phyloP scores from a whole-genome alignment of 1,140 invertebrate species.

The Steinernema khuongi region DNA sequence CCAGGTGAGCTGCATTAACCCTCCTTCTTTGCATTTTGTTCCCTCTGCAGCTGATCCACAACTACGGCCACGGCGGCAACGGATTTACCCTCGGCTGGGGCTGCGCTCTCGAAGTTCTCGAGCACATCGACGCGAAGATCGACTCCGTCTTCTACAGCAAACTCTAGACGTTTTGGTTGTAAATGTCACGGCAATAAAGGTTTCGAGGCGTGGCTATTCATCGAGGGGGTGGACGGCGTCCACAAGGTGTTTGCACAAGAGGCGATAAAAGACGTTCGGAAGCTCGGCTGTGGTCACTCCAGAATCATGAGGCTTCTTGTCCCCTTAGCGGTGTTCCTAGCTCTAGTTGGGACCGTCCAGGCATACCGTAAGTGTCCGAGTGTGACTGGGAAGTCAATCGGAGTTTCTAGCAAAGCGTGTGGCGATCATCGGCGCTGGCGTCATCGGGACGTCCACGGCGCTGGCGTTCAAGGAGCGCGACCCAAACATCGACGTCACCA shows the following conservation, averaged over 20 bases:
- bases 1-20: neutral
- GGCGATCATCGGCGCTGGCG: constrained; percentile 31
- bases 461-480: neutral
- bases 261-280: neutral
- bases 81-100: constrained; percentile 79
- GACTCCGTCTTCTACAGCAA: constrained; percentile 1
- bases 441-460: constrained; percentile 27
- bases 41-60: constrained; percentile 70
- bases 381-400: too few relatives aligned
- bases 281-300: neutral
- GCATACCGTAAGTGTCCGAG: too few relatives aligned
- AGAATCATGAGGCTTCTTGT: too few relatives aligned
- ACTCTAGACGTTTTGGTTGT: constrained; percentile 1
- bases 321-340: too few relatives aligned
- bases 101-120: constrained; percentile 68
- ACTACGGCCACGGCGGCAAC: constrained; percentile 83
- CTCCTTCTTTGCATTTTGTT: neutral
- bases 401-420: constrained; percentile 17
- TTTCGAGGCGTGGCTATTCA: too few relatives aligned
- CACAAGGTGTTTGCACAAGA: neutral
- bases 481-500: constrained; percentile 17
- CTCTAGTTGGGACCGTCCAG: too few relatives aligned
- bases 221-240: too few relatives aligned
- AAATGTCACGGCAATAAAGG: neutral
- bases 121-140: constrained; percentile 1